These are phyloP conservation scores for Cetoscarus ocellatus DNA, from an alignment of 2,797 vertebrate species.

Conservation along the genomic window DNA sequence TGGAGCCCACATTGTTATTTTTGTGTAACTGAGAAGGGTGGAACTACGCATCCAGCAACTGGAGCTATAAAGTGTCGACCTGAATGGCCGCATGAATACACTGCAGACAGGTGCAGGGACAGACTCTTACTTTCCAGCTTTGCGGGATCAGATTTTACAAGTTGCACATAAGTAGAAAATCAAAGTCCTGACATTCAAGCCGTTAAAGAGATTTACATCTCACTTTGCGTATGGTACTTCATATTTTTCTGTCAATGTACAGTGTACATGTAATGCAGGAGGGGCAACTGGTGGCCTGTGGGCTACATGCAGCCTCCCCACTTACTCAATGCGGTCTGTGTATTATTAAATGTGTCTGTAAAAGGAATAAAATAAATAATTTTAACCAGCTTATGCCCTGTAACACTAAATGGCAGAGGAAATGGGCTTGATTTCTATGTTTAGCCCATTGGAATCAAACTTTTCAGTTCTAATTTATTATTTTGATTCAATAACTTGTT, in stretches of 20 bases:
- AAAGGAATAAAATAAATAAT: too few relatives aligned
- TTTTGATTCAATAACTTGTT: too few relatives aligned
- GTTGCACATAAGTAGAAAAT: background rate
- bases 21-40: conserved; percentile 77
- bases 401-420: too few relatives aligned
- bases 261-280: too few relatives aligned
- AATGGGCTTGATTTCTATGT: too few relatives aligned
- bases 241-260: background rate
- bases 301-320: too few relatives aligned
- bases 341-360: too few relatives aligned
- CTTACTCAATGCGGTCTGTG: too few relatives aligned
- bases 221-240: background rate
- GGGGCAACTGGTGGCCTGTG: too few relatives aligned
- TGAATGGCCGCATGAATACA: conserved; percentile 56
- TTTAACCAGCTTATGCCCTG: too few relatives aligned
- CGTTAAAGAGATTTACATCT: background rate
- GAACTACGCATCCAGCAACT: conserved; percentile 63
- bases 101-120: conserved; percentile 62
- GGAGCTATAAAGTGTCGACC: conserved; percentile 63
- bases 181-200: background rate
- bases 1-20: conserved; percentile 54
- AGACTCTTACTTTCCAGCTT: background rate
- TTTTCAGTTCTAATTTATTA: too few relatives aligned
- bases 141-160: background rate
- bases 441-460: too few relatives aligned